These are phyloP conservation scores for Patagioenas fasciata DNA, from an alignment of 2,113 vertebrate species.

Conservation along the genomic window DNA sequence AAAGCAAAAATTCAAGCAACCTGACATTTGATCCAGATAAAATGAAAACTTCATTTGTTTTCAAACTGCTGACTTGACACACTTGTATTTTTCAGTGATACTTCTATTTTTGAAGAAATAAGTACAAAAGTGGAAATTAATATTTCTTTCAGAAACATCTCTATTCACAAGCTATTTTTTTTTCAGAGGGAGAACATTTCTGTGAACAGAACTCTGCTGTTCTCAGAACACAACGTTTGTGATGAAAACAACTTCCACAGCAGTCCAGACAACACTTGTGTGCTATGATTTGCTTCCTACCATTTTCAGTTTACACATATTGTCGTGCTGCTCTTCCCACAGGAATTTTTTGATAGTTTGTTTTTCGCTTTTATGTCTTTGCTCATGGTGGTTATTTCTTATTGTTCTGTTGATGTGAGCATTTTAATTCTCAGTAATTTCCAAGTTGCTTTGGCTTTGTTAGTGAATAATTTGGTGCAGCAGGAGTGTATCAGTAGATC, in stretches of 20 bases:
- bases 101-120: not conserved
- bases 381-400: not conserved
- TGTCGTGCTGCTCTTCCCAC: not conserved
- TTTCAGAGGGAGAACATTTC: not conserved
- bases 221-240: not conserved
- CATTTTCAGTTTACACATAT: not conserved
- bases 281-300: not conserved
- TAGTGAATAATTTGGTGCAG: not conserved
- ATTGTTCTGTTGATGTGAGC: not conserved
- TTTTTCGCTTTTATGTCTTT: constrained; percentile 43
- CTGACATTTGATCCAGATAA: not conserved
- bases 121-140: not conserved
- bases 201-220: not conserved
- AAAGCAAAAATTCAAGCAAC: not conserved
- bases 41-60: not conserved
- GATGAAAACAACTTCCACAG: not conserved
- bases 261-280: not conserved
- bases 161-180: not conserved
- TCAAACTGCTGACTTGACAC: not conserved
- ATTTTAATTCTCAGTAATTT: not conserved
- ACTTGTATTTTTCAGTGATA: not conserved
- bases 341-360: constrained; percentile 28
- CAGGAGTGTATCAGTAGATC: not conserved
- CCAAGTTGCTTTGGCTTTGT: not conserved
- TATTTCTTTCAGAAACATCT: not conserved